Evolutionary conservation across 92 coral and sea anemone species (phyloP), one percentile per base, ranked within the genome.

Genomic region (Epizoanthus illoricatus): DNA sequence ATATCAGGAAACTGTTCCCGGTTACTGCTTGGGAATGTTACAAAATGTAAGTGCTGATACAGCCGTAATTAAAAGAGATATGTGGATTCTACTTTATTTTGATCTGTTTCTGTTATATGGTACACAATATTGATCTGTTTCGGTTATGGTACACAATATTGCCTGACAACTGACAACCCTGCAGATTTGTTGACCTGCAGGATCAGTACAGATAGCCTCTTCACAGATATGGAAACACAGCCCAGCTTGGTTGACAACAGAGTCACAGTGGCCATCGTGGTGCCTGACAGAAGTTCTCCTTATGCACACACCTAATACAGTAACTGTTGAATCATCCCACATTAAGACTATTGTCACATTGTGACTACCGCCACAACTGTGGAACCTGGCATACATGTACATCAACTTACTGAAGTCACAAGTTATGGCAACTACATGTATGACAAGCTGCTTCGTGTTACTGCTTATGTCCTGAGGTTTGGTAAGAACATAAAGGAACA

Each of bases 121-220:
- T n/a, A n/a, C n/a, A n/a, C n/a, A n/a, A n/a, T n/a, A n/a, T n/a
- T 28, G 2, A 28, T 28, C 36, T 1, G 2, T 28, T 28, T 28
- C 36, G 36, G 36, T 28, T 28, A 28, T 28, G 36, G 36, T 28
- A 28, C 36, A 28, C 36, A n/a, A 47, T 73, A 88, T 76, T 88
- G 91, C 85, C 85, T 85, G 63, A 88, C 85, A 68, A 40, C 21
- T 47, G 84, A 76, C 80, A 87, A 86, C 73, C 89, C 87, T 17
- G 87, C 87, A 36, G 89, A 86, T 65, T 28, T 87, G 69, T 81
- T 87, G 60, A 82, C 88, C 19, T 42, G 85, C 18, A 84, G 91
- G 17, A 64, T 85, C 59, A 45, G n/a, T 33, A 42, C 86, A 88
- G 62, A 64, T 88, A 24, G 41, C 52, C 20, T 69, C 75, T 52